Evolutionary conservation across 2,888 invertebrate genomes (phyloP), one percentile per base, ranked within the genome.

Genomic region (Pollenia labialis): DNA sequence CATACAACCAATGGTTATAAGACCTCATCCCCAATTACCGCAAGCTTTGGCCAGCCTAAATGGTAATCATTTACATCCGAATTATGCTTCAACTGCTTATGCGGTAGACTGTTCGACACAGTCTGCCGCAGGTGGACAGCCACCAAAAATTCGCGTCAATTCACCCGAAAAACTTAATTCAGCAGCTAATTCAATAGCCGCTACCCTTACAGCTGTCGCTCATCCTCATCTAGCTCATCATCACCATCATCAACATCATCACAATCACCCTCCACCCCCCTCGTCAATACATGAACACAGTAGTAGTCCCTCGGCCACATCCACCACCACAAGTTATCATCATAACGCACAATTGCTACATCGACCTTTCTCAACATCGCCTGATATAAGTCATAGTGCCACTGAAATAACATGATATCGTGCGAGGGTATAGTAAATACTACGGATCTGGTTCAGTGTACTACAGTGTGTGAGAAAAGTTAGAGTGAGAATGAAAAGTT

Each of bases 111-210:
- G 87, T 74, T 76, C 88, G 0, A 77, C 88, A 68, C 90, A 91
- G 89, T 89, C 92, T 64, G 12, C 60, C 10, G 50, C 80, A 9
- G 80, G 52, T 0, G 90, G 91, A n/a, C 90, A 90, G 60, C 92
- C 92, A 42, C 92, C 93, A 32, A 93, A 93, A 90, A 92, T 93
- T 81, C 92, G 93, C 74, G 91, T 93, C 80, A 93, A 91, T 89
- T 93, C 93, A 18, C 93, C 93, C 23, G 93, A 93, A 88, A 93
- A 93, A 82, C 91, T 93, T 83, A 93, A 93, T 84, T 93, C 93
- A 9, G 91, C 92, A 48, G 92, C 91, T 10, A 89, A 89, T 72
- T 89, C 89, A 54, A 90, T 90, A 83, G 90, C 90, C 44, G 87
- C 90, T 9, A 90, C 89, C 18, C 81, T 87, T 52, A 87, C 88